phyloP scores from a whole-genome alignment of 2,797 vertebrate species.

The Esox lucius region DNA sequence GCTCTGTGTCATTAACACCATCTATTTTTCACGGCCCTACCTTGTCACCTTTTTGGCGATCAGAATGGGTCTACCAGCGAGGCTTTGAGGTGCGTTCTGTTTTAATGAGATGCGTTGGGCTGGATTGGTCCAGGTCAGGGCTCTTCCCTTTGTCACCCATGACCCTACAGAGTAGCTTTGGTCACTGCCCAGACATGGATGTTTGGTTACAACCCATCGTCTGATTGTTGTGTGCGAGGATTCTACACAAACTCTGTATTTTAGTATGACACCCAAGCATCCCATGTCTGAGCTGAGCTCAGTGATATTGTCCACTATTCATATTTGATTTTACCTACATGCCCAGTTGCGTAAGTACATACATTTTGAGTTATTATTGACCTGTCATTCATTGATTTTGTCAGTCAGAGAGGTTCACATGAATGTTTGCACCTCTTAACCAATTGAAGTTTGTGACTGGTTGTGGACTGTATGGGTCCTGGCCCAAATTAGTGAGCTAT shows the following conservation, averaged over 20 bases:
- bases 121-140: neutral
- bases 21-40: conserved; percentile 54
- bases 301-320: neutral
- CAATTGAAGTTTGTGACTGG: neutral
- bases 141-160: neutral
- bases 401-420: neutral
- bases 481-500: neutral
- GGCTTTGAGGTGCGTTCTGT: neutral
- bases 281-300: neutral
- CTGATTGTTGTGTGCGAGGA: neutral
- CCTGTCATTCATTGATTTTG: neutral
- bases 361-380: neutral
- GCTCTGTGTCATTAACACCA: conserved; percentile 22
- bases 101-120: neutral
- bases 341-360: neutral
- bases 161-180: neutral
- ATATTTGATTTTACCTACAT: neutral
- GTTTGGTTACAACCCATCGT: neutral
- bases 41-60: conserved; percentile 32
- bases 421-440: neutral
- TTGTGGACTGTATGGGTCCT: neutral
- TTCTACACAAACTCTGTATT: neutral
- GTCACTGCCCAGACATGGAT: neutral
- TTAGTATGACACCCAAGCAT: neutral
- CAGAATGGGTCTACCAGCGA: conserved; percentile 8